Conservation (phyloP, 2,113 vertebrate genomes). For the Paramormyrops kingsleyae region DNA sequence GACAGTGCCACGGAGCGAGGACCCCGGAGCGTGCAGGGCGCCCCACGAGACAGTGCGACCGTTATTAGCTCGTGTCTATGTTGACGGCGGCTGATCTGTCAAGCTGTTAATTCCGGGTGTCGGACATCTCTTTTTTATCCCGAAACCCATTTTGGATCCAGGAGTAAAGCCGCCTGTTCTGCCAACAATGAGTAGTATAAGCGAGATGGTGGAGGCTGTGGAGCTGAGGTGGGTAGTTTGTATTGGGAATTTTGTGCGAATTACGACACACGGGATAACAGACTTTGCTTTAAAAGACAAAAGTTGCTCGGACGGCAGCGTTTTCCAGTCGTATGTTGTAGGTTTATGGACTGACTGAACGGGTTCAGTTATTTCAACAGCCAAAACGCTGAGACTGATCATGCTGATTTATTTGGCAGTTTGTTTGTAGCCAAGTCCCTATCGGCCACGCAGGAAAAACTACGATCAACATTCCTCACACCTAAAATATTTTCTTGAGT, state of each 20-base stretch:
- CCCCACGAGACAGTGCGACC: neutral
- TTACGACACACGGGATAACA: neutral
- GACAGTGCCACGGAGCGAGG: neutral
- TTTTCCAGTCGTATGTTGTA: neutral
- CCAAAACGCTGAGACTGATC: neutral
- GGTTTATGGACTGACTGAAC: neutral
- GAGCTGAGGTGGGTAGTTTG: slow-evolving; percentile 13
- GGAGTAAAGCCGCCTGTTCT: neutral
- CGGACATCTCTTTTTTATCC: neutral
- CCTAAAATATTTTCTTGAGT: neutral
- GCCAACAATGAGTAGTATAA: neutral
- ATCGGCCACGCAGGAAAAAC: neutral
- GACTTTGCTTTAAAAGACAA: neutral
- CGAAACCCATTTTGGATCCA: neutral
- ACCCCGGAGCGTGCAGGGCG: neutral
- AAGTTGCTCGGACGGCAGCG: neutral
- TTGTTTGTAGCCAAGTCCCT: neutral
- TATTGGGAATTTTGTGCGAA: neutral
- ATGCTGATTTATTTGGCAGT: neutral
- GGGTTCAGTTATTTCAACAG: neutral
- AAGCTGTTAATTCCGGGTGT: neutral
- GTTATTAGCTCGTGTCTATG: neutral
- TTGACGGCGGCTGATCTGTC: neutral
- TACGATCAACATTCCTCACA: neutral
- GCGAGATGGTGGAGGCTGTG: slow-evolving; percentile 12